Base-by-base conservation (phyloP, 2,888 invertebrate species). In the Amblyjoppa fuscipennis region DNA sequence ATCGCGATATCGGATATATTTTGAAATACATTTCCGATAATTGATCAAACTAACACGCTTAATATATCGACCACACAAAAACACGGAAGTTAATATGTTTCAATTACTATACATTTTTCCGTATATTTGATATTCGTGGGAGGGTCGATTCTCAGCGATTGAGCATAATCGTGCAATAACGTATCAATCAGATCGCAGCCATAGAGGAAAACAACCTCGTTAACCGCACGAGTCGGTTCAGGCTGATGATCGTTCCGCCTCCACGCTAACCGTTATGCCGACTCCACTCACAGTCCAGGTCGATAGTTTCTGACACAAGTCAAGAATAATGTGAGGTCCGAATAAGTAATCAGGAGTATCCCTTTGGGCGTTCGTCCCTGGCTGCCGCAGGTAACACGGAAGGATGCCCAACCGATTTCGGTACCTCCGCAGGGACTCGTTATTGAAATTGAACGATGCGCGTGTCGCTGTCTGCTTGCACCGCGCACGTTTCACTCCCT, bases 391-490 rank as follows among this genome's bases (percentile, higher is more conserved):
- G 49, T 49, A 69, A 20, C 11, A 9, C 20, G 20, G 25, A 69
- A 69, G 16, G 69, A 25, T 49, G 28, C 0, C 28, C 28, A 28
- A 66, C 38, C 9, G 68, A 68, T 38, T 34, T 16, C 16, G 64
- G 64, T 16, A 16, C 31, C 34, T 64, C 64, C 34, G 64, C 2
- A 16, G 64, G 31, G 31, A 64, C 34, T 59, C 25, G 25, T 25
- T 31, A 56, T 34, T 34, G 25, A 64, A 64, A 38, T 34, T 51
- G 41, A 61, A 28, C 61, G 49, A 20, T 61, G 64, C 79, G 51
- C 79, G 79, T 64, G 78, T 59, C 45, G 28, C 20, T 2, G 59
- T 78, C 41, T 59, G 59, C 61, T 59, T 69, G 78, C 9, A 5
- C n/a, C 56, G 59, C 13, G 41, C 20, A 28, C 13, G 16, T 38